phyloP scores from a whole-genome alignment of 2,888 invertebrate species.

The Prosapia bicincta region DNA sequence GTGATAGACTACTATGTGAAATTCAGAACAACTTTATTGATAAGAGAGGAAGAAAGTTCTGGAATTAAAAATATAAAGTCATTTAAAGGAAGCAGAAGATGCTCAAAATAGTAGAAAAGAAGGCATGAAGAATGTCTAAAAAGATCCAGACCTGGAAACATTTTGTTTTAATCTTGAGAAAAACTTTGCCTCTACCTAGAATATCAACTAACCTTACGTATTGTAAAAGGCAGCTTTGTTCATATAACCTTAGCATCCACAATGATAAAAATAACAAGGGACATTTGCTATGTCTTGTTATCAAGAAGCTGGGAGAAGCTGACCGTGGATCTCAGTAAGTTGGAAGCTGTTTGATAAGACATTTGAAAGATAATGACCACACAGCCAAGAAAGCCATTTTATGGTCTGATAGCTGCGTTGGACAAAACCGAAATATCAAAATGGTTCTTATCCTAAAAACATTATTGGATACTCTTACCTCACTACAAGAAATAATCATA shows the following conservation, averaged over 20 bases:
- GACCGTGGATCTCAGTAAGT: neutral
- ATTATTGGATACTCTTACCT: slow-evolving; percentile 21
- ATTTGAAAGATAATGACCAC: slow-evolving; percentile 27
- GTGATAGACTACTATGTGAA: neutral
- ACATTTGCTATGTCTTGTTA: slow-evolving; percentile 36
- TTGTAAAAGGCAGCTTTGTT: slow-evolving; percentile 39
- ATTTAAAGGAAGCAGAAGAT: neutral
- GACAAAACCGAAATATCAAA: slow-evolving; percentile 37
- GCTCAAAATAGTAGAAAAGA: neutral
- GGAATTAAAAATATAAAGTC: neutral
- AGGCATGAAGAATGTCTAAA: neutral
- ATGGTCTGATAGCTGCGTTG: slow-evolving; percentile 36
- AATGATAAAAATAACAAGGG: slow-evolving; percentile 35
- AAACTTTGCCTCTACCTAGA: slow-evolving; percentile 36
- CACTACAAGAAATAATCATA: slow-evolving; percentile 25
- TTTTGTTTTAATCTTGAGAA: slow-evolving; percentile 36
- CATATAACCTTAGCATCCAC: slow-evolving; percentile 39
- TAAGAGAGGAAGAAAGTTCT: neutral
- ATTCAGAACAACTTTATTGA: neutral
- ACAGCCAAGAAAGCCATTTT: slow-evolving; percentile 31
- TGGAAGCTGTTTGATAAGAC: slow-evolving; percentile 21
- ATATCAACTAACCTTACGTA: slow-evolving; percentile 37
- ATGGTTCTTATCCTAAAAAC: slow-evolving; percentile 31
- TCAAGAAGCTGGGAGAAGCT: neutral
- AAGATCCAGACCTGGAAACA: neutral